Base-by-base conservation (phyloP, 2,797 vertebrate genomes). In the Gobio occitaniae region DNA sequence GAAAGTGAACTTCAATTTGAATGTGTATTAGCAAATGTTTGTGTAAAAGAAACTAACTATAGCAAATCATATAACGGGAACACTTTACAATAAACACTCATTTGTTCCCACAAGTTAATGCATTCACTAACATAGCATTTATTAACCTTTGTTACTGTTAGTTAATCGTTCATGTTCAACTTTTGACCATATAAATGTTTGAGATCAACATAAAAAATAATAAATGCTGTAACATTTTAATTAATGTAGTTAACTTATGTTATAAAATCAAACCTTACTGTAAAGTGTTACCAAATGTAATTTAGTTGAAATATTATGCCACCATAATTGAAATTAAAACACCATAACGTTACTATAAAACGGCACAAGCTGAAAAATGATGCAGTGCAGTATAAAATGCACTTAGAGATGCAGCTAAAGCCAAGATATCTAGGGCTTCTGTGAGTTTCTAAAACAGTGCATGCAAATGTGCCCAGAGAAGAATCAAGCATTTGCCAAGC, bases 401-500 rank as follows among this genome's bases (percentile, higher is more conserved):
- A 41, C 75, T 21, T 13, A 41, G 19, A 63, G 63, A 79, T 52
- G 11, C 44, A 19, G 36, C 72, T 50, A 80, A 66, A 50, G 44
- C 44, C 59, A 83, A 75, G 70, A 41, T 68, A 41, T 76, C 47
- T 17, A n/a, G 47, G 19, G 52, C 56, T 48, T 52, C 65, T n/a
- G 59, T 17, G 81, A 65, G 56, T 48, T 54, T 72, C 82, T 66
- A 41, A 83, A 83, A 52, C 50, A 56, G 48, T 70, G 59, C 10
- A 8, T 19, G 25, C 29, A 47, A 47, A 25, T 71, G 80, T 61
- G n/a, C 52, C 47, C 47, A 56, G 61, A 83, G 82, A 66, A 17
- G 47, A 84, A 41, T 56, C 9, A 13, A 77, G 71, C 48, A 13
- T 32, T 77, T 59, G 71, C 82, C 82, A 83, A 83, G 47, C 52